Base-by-base conservation (phyloP, 1,140 invertebrate genomes). In the Drosophila kepulauana region DNA sequence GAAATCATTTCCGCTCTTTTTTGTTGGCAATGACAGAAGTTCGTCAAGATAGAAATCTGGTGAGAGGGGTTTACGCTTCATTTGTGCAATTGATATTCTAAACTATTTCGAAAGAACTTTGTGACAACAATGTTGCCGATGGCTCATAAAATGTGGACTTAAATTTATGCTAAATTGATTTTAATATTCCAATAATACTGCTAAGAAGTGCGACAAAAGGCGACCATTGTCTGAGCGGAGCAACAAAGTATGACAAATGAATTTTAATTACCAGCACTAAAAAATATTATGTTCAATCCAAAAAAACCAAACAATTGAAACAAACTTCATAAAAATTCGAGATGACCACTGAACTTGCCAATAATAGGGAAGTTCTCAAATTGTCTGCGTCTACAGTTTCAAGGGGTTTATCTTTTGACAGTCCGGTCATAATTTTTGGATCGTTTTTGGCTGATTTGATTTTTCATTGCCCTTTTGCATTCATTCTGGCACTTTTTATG, bases 381-480 rank as follows among this genome's bases (percentile, higher is more conserved):
- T 62, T 43, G 58, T 62, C 25, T 25, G 16, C 49, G 35, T 16
- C 38, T 16, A 33, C 20, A 64, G 25, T 59, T 69, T 56, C 71
- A 74, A 71, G 82, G 78, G 82, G 82, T 85, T 85, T 86, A 85
- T 85, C 82, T 81, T 81, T 69, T 51, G 82, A 79, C 67, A 76
- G 82, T 79, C 41, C 71, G 80, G 84, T 78, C 84, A 87, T 87
- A 80, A 87, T 87, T 78, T 62, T 75, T 75, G 56, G 77, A 63
- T 87, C 68, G 70, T 79, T 87, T 87, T 87, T 87, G 84, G 73
- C 80, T 87, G 84, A 87, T 87, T 87, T 87, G 84, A 82, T 87
- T 87, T 87, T 88, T 87, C 80, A 88, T 88, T 84, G 80, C 77
- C 77, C 74, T 48, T 69, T 51, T n/a, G 51, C 63, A 59, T 79